phyloP scores from a whole-genome alignment of 2,113 vertebrate genomes.

The Raja brachyura region DNA sequence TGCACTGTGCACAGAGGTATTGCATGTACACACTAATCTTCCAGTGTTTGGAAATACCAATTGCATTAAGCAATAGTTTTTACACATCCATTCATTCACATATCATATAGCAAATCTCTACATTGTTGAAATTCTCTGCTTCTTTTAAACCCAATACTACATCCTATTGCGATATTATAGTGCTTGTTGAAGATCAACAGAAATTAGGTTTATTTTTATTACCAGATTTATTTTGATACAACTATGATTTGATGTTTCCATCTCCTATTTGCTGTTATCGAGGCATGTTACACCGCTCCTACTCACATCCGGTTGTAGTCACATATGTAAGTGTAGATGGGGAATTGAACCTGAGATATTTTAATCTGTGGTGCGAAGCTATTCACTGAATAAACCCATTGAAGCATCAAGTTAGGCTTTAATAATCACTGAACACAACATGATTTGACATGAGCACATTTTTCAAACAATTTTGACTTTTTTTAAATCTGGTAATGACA shows the following conservation, averaged over 20 bases:
- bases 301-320: background rate
- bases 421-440: background rate
- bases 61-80: no score
- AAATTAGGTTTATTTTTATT: background rate
- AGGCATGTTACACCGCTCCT: background rate
- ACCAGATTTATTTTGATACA: background rate
- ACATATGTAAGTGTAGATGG: background rate
- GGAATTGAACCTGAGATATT: background rate
- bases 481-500: background rate
- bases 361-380: background rate
- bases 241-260: background rate
- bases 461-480: background rate
- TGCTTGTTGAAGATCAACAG: background rate
- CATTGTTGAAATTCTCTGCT: no score
- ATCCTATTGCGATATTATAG: background rate
- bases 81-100: no score
- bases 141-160: background rate
- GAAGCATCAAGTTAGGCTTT: background rate
- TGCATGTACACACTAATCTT: no score
- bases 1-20: no score
- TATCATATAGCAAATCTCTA: no score
- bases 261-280: background rate
- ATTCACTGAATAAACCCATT: background rate
- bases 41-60: no score
- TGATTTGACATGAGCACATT: conserved; percentile 7